Percentiles rank a stretch among this genome's conserved stretches.
Evolutionary conservation across 2,888 invertebrate species (phyloP).

Genomic region (Leptopterna dolabrata): DNA sequence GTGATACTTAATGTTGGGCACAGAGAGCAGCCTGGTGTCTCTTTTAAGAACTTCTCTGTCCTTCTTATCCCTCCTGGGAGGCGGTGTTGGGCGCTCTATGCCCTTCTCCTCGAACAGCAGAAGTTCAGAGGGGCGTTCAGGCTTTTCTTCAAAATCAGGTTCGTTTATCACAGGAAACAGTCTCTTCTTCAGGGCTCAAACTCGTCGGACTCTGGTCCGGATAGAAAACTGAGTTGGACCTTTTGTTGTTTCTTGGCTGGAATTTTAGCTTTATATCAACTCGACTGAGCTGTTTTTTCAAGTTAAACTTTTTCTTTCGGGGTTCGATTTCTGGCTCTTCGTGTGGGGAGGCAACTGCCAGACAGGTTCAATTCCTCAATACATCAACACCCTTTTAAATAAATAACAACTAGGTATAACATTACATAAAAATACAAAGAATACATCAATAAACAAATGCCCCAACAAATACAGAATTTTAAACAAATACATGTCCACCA

Average conservation of each 20-base stretch:
- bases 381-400: constrained; percentile 60
- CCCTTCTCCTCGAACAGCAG: constrained; percentile 72
- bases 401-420: constrained; percentile 53
- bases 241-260: constrained; percentile 61
- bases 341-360: constrained; percentile 57
- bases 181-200: constrained; percentile 64
- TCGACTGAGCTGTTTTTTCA: constrained; percentile 84
- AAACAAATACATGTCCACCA: background rate
- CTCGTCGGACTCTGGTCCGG: constrained; percentile 67
- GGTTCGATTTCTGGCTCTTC: constrained; percentile 51
- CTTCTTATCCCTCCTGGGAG: constrained; percentile 62
- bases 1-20: constrained; percentile 75
- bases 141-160: constrained; percentile 64
- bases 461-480: background rate
- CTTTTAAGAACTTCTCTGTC: constrained; percentile 65
- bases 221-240: constrained; percentile 64
- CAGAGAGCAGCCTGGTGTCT: constrained; percentile 79
- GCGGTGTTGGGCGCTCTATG: constrained; percentile 66
- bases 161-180: constrained; percentile 62
- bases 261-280: constrained; percentile 79
- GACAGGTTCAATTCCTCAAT: constrained; percentile 57
- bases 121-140: constrained; percentile 74
- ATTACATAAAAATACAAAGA: background rate
- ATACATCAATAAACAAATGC: background rate
- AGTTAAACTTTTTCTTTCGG: constrained; percentile 67